A percentile compares a stretch with the other conserved stretches of the same genome.
phyloP scores from a whole-genome alignment of 23 tunicate species.

The Styela plicata region DNA sequence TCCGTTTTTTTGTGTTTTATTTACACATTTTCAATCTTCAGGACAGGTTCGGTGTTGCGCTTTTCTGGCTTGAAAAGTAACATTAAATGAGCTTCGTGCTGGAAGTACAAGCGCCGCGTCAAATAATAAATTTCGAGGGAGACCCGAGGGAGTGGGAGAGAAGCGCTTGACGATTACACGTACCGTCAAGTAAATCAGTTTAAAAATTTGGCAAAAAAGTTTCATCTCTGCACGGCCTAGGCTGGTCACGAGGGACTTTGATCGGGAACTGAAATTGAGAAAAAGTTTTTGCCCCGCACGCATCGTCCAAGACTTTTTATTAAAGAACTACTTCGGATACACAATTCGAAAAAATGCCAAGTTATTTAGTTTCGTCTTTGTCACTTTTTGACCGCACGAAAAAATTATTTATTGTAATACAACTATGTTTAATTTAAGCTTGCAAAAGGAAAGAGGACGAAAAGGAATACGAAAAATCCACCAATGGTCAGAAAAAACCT shows the following conservation, averaged over 20 bases:
- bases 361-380: background rate
- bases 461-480: constrained; percentile 26
- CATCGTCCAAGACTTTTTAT: background rate
- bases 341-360: background rate
- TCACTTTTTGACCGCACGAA: background rate
- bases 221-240: background rate
- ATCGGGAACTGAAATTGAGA: background rate
- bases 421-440: constrained; percentile 33
- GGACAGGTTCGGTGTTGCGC: constrained; percentile 21
- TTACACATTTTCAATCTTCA: constrained; percentile 18
- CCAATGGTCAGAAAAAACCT: constrained; percentile 64
- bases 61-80: constrained; percentile 4
- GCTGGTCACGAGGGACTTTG: constrained; percentile 12
- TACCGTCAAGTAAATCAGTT: constrained; percentile 11
- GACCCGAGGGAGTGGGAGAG: constrained; percentile 20
- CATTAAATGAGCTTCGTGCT: background rate
- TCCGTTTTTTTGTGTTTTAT: constrained; percentile 4
- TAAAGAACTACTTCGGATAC: background rate
- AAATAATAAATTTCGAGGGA: constrained; percentile 13
- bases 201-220: constrained; percentile 8
- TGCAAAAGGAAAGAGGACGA: constrained; percentile 86
- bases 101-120: constrained; percentile 24
- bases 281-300: background rate
- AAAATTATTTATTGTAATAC: background rate
- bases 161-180: constrained; percentile 27